A percentile compares a stretch with the other conserved stretches of the same genome.
Conservation (phyloP, 2,113 vertebrate species). For the Silurus meridionalis region DNA sequence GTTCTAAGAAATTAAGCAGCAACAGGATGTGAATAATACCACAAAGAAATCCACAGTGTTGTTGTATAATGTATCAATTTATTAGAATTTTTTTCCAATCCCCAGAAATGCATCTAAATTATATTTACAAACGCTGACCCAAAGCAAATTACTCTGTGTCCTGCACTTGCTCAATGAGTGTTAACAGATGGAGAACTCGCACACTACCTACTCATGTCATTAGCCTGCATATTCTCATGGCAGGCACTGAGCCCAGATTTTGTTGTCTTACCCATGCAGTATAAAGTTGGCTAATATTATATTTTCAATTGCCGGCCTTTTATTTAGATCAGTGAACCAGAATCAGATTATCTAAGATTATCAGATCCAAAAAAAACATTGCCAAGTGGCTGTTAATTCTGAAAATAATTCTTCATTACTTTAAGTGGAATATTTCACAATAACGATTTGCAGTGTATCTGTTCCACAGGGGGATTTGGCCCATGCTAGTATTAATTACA, state of each 20-base stretch:
- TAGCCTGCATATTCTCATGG: conserved; percentile 62
- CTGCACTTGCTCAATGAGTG: conserved; percentile 56
- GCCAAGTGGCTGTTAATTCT: conserved; percentile 67
- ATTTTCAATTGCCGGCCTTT: conserved; percentile 26
- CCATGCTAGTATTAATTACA: conserved; percentile 25
- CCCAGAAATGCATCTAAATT: conserved; percentile 57
- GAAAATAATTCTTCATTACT: conserved; percentile 76
- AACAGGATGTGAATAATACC: not conserved
- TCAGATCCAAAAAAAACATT: not conserved
- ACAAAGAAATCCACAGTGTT: not conserved
- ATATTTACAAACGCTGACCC: conserved; percentile 6
- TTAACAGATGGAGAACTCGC: conserved; percentile 58
- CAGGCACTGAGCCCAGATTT: conserved; percentile 37
- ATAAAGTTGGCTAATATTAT: conserved; percentile 26
- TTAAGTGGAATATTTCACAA: conserved; percentile 73
- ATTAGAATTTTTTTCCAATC: conserved; percentile 5
- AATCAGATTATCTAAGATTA: not conserved
- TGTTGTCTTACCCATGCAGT: conserved; percentile 4
- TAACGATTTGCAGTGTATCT: conserved; percentile 65
- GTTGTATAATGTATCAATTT: not conserved
- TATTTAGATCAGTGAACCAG: not conserved
- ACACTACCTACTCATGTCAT: conserved; percentile 73
- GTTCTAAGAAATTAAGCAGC: not conserved
- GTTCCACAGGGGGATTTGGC: conserved; percentile 21
- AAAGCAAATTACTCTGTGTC: conserved; percentile 53